Evolutionary conservation across 1,140 invertebrate genomes (phyloP).

Genomic region (Heliconius melpomene): DNA sequence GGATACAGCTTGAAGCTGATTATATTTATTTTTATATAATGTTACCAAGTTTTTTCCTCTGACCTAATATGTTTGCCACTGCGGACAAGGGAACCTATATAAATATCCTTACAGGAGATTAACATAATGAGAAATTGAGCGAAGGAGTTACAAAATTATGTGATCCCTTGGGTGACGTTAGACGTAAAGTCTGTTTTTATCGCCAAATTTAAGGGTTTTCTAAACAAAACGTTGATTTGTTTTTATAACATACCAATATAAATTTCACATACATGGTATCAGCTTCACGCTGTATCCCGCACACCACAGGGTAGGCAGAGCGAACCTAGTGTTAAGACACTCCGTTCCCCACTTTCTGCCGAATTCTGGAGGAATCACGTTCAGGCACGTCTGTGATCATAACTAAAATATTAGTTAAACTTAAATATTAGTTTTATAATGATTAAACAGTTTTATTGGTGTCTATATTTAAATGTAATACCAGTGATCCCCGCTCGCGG

Average conservation of each 20-base stretch:
- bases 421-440: too few species aligned
- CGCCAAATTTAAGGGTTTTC: background rate
- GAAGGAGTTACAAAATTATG: conserved; percentile 44
- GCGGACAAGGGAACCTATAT: background rate
- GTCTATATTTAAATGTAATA: too few species aligned
- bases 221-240: background rate
- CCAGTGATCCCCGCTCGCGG: too few species aligned
- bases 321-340: too few species aligned
- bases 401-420: too few species aligned
- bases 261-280: background rate
- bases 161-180: background rate
- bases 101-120: conserved; percentile 40
- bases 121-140: conserved; percentile 53
- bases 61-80: background rate
- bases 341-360: too few species aligned
- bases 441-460: too few species aligned
- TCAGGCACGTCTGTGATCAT: too few species aligned
- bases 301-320: too few species aligned
- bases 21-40: background rate
- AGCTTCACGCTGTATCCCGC: too few species aligned
- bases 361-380: too few species aligned
- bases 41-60: background rate
- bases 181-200: background rate
- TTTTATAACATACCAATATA: background rate
- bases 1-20: too few species aligned